Evolutionary conservation across 2,888 invertebrate genomes (phyloP).

Genomic region (Sesia bembeciformis): DNA sequence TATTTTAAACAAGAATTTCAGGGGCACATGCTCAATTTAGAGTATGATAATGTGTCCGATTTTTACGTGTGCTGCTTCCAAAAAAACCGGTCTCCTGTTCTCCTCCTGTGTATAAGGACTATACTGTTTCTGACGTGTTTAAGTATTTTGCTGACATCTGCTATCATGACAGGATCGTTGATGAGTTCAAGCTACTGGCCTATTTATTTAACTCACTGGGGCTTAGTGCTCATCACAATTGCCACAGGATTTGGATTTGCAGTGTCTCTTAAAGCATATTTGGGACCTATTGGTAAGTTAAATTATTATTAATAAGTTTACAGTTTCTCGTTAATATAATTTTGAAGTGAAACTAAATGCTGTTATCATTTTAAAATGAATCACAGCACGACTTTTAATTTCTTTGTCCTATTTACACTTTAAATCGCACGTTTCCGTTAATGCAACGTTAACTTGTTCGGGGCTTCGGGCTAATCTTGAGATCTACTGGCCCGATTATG

Average conservation of each 20-base stretch:
- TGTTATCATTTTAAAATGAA: too few relatives aligned
- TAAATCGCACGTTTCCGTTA: too few relatives aligned
- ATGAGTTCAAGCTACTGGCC: conserved; percentile 29
- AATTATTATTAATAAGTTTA: background rate
- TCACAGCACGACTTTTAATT: too few relatives aligned
- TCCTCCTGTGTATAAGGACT: conserved; percentile 32
- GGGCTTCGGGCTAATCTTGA: too few relatives aligned
- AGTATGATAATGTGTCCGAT: conserved; percentile 36
- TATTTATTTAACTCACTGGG: conserved; percentile 61
- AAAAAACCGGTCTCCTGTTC: conserved; percentile 32
- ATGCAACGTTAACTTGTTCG: too few relatives aligned
- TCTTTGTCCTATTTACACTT: too few relatives aligned
- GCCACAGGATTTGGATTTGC: conserved; percentile 34
- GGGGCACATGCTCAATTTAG: conserved; percentile 26
- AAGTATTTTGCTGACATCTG: conserved; percentile 33
- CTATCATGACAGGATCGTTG: conserved; percentile 15
- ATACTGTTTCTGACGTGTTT: conserved; percentile 39
- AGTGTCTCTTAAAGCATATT: conserved; percentile 31
- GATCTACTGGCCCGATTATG: too few relatives aligned
- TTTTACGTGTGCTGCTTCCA: conserved; percentile 47
- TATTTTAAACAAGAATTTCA: conserved; percentile 42
- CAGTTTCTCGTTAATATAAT: too few relatives aligned
- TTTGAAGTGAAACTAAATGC: too few relatives aligned
- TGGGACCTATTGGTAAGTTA: conserved; percentile 45
- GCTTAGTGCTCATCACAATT: conserved; percentile 36